phyloP scores from a whole-genome alignment of 2,888 invertebrate species.

The Ethmia dodecea region DNA sequence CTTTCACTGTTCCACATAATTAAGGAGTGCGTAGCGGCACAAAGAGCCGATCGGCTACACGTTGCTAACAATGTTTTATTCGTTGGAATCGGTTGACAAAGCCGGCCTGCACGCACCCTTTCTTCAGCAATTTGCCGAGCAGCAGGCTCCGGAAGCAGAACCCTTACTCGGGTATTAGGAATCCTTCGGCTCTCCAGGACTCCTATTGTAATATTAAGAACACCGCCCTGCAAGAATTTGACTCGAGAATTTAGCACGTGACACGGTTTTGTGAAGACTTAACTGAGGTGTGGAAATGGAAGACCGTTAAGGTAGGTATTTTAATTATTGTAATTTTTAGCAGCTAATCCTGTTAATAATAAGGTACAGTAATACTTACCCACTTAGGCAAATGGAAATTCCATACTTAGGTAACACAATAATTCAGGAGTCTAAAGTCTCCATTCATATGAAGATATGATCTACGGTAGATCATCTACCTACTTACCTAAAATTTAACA shows the following conservation, averaged over 20 bases:
- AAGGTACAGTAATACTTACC: no score
- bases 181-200: conserved; percentile 61
- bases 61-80: conserved; percentile 67
- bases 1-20: conserved; percentile 74
- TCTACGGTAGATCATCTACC: no score
- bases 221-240: conserved; percentile 64
- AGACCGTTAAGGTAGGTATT: neutral
- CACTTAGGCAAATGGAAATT: no score
- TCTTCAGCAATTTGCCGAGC: conserved; percentile 70
- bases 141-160: conserved; percentile 68
- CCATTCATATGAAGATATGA: no score
- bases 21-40: conserved; percentile 67
- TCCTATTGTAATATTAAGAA: conserved; percentile 46
- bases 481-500: no score
- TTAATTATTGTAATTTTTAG: neutral
- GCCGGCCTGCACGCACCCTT: conserved; percentile 48
- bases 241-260: conserved; percentile 58
- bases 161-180: conserved; percentile 63
- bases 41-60: conserved; percentile 69
- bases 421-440: no score
- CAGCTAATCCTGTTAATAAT: no score
- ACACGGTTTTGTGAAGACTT: conserved; percentile 22
- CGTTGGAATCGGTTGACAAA: conserved; percentile 74
- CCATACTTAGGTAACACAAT: no score
- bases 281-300: conserved; percentile 1